Conservation (phyloP, 2,888 invertebrate species). For the Herminia tarsipennalis region DNA sequence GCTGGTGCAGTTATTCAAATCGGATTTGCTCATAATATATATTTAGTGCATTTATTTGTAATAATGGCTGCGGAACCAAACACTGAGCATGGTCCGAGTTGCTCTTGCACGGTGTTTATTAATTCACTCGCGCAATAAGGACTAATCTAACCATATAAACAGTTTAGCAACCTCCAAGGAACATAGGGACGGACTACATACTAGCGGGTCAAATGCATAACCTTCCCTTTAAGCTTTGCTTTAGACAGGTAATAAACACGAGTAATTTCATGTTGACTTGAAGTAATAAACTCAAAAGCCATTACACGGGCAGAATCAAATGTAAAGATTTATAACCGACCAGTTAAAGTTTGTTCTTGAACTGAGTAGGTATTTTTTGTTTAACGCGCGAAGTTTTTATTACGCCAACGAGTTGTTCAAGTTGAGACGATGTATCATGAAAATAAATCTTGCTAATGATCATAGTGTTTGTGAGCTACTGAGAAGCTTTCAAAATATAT, state of each 20-base stretch:
- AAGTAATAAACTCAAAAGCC: background rate
- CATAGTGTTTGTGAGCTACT: background rate
- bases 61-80: no score
- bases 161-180: no score
- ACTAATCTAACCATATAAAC: no score
- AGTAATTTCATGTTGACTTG: background rate
- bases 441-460: conserved; percentile 11
- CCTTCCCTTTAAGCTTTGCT: no score
- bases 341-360: conserved; percentile 23
- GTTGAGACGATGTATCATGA: conserved; percentile 6
- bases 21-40: no score
- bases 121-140: no score
- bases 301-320: conserved; percentile 7
- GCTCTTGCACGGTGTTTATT: no score
- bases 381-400: conserved; percentile 31
- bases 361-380: conserved; percentile 30
- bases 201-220: no score
- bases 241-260: background rate
- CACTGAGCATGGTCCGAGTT: no score
- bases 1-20: no score
- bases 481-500: conserved; percentile 1
- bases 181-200: no score
- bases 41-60: no score
- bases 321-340: conserved; percentile 4
- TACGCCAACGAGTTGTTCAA: conserved; percentile 14